Evolutionary conservation across 2,888 invertebrate genomes (phyloP), one percentile per base, ranked within the genome.

Genomic region (Scaptomyza tumidula): DNA sequence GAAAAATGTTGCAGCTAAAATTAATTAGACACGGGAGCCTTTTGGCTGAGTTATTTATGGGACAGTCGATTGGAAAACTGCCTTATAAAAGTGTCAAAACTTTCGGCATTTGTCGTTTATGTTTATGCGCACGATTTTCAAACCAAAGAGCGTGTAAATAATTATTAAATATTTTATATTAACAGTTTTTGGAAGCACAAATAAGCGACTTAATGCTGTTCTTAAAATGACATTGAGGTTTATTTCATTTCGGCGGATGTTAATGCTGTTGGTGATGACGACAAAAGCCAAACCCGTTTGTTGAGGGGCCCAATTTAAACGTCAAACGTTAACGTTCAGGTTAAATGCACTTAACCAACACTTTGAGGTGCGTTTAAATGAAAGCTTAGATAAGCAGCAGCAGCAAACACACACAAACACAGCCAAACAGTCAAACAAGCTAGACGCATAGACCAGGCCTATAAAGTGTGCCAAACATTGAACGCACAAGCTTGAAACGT

Each of bases 301-400:
- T 14, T 39, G 3, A 14, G 39, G 62, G 43, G 78, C 48, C 80
- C 89, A 84, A 89, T 84, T 89, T 79, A 87, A 86, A 88, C 83
- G 83, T 88, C 85, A 85, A 88, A 57, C 80, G 69, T 63, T 76
- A 87, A 81, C 84, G 89, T 85, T 87, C 86, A 77, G 85, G 88
- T 86, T 88, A 89, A 86, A 88, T 88, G 85, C 85, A 86, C 89
- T 86, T 86, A 86, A 75, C 85, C 86, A 83, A 89, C 89, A 89
- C 85, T 82, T 85, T 88, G 84, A 79, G 83, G 73, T 59, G 74
- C 89, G 77, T 79, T 88, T 85, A 82, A 85, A 65, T 72, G 76
- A 77, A 83, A 86, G 77, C 83, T 74, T 60, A 71, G 86, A 88
- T 86, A 86, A 75, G 74, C 76, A 27, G 58, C 60, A 50, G 39